Evolutionary conservation across 2,797 vertebrate species (phyloP), one percentile per base, ranked within the genome.

Genomic region (Urophycis tenuis): DNA sequence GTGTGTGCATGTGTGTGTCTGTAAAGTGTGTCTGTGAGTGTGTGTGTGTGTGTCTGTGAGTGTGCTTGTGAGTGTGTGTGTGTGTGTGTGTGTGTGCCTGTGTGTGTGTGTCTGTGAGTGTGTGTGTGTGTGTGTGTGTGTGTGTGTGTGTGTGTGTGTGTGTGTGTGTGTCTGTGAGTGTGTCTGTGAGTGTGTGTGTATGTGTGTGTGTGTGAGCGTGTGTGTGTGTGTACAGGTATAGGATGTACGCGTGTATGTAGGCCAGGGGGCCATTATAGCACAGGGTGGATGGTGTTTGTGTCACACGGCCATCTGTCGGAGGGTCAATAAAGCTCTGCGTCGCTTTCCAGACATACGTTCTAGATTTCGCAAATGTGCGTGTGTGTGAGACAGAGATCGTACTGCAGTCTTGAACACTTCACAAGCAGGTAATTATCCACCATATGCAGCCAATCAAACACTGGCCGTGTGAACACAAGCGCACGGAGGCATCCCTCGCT

Each of bases 341-440:
- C 0, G 39, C 45, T 22, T n/a, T 53, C 45, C 19, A 53, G 45
- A 53, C 5, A 53, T 81, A 79, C 35, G 39, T 71, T 78, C 71
- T 53, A 71, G 74, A 70, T 81, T 41, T 41, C 39, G 2, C 10
- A 11, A 12, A 81, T 80, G 78, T 80, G 41, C 5, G 45, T 49
- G 45, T 49, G 14, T 49, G 45, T 49, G 45, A 22, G 19, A 14
- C 36, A 0, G 36, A 11, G 36, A 39, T 39, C 10, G 36, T 14
- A 39, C 36, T 14, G 14, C 36, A 39, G 12, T 39, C 36, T 39
- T 3, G 3, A 39, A 14, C 36, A 39, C 36, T 39, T 39, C 36
- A 39, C 14, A 14, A 39, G 3, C 36, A 39, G 36, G 36, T 39
- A 39, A 39, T 39, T 10, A 39, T 39, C 36, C 36, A 14, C 36